Evolutionary conservation across 2,113 vertebrate genomes (phyloP).

Genomic region (Pachypanchax playfairii): DNA sequence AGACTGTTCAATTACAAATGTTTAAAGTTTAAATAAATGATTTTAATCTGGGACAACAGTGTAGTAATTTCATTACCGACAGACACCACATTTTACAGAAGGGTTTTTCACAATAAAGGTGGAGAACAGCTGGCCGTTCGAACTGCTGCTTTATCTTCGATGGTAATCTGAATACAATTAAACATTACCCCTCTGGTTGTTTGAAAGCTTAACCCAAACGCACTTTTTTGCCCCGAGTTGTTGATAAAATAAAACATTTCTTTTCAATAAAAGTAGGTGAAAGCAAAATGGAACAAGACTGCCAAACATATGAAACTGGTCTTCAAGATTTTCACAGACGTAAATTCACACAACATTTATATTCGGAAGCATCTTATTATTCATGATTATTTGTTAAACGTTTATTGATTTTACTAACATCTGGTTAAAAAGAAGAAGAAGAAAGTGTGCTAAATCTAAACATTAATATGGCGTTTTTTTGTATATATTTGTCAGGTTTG

Average conservation of each 20-base stretch:
- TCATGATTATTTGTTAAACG: slow-evolving; percentile 35
- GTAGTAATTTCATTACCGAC: neutral
- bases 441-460: no score
- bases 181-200: slow-evolving; percentile 2
- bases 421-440: slow-evolving; percentile 8
- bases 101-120: neutral
- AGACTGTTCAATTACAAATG: slow-evolving; percentile 18
- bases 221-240: neutral
- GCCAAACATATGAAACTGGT: slow-evolving; percentile 54
- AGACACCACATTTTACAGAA: neutral
- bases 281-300: slow-evolving; percentile 21
- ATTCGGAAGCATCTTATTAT: slow-evolving; percentile 12
- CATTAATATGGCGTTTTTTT: no score
- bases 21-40: slow-evolving; percentile 23
- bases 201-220: neutral
- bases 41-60: slow-evolving; percentile 2
- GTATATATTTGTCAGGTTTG: slow-evolving; percentile 22
- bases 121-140: neutral
- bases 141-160: slow-evolving; percentile 4
- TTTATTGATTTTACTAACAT: slow-evolving; percentile 48
- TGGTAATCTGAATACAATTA: slow-evolving; percentile 6
- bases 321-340: slow-evolving; percentile 31
- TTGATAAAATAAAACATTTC: neutral
- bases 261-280: slow-evolving; percentile 32
- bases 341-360: slow-evolving; percentile 25